Percentiles rank a stretch among this genome's conserved stretches.
These are phyloP conservation scores for Cynopterus brachyotis DNA, from an alignment of 2,113 vertebrate genomes.

Conservation along the genomic window DNA sequence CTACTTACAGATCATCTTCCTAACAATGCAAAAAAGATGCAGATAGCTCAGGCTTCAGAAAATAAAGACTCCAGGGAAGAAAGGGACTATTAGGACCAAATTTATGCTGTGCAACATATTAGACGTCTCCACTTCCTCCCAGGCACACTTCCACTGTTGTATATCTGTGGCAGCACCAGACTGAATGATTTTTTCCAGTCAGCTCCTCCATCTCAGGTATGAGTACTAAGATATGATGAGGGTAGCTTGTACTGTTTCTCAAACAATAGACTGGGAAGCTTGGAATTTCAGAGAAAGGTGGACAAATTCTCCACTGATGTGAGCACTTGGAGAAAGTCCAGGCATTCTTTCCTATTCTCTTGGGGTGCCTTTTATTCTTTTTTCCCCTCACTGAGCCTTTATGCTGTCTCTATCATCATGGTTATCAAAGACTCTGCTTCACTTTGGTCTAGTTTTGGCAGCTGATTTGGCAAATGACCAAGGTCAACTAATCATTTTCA, in stretches of 20 bases:
- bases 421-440: not conserved
- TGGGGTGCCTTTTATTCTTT: not conserved
- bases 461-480: not conserved
- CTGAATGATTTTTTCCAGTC: not conserved
- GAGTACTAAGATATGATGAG: not conserved
- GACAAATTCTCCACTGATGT: not conserved
- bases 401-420: not conserved
- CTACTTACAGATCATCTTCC: not conserved
- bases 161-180: not conserved
- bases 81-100: not conserved
- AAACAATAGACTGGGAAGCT: not conserved
- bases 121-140: not conserved
- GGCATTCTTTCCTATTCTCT: too few species aligned
- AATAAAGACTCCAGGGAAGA: not conserved
- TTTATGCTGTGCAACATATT: not conserved
- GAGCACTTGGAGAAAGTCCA: not conserved
- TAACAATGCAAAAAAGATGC: not conserved
- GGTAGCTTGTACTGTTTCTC: not conserved
- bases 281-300: not conserved
- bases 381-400: not conserved
- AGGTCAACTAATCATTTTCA: not conserved
- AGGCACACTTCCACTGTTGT: not conserved
- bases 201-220: not conserved
- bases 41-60: not conserved
- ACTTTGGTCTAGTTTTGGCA: not conserved